Conservation (phyloP, 2,888 invertebrate genomes). For the Rhaphigaster nebulosa region DNA sequence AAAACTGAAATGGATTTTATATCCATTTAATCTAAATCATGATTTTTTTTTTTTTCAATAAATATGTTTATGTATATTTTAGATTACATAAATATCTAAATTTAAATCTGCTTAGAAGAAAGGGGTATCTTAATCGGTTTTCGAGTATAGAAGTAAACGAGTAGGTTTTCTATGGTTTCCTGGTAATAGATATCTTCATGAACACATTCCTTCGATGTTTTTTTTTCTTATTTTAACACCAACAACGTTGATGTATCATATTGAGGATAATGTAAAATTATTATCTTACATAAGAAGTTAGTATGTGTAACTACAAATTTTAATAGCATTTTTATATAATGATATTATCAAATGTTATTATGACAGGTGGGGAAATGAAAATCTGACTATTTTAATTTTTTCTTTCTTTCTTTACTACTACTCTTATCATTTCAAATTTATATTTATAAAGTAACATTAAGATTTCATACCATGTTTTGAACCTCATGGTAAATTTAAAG, state of each 20-base stretch:
- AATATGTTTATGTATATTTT: slow-evolving; percentile 8
- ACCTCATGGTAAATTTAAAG: no score
- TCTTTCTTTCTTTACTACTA: neutral
- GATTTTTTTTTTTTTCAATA: slow-evolving; percentile 6
- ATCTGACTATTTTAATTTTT: no score
- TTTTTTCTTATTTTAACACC: neutral
- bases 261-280: neutral
- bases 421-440: neutral
- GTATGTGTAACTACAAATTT: no score
- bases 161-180: slow-evolving; percentile 20
- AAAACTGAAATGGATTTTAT: neutral
- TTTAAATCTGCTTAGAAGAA: neutral
- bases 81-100: slow-evolving; percentile 37
- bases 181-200: neutral
- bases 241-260: neutral
- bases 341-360: no score
- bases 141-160: slow-evolving; percentile 5
- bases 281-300: neutral
- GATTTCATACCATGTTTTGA: no score
- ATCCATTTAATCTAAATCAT: neutral
- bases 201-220: neutral
- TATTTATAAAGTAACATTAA: neutral
- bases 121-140: slow-evolving; percentile 31
- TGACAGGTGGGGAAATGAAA: no score
- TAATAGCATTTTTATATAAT: no score